Base-by-base conservation (phyloP, 2,888 invertebrate species). In the Phlogophora meticulosa region DNA sequence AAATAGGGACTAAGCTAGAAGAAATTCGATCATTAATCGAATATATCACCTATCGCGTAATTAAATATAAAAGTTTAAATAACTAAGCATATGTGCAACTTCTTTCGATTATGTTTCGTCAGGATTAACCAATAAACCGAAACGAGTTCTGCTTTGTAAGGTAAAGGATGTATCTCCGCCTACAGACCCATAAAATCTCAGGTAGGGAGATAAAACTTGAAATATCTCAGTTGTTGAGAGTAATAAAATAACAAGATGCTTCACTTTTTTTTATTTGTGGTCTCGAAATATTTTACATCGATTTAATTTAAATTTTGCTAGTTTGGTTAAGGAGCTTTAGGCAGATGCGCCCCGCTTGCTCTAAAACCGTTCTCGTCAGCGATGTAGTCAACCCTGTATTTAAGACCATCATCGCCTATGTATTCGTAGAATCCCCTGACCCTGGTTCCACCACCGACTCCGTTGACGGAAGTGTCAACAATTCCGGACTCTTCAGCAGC, bases 371-470 rank as follows among this genome's bases (percentile, higher is more conserved):
- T 96, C 84, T 96, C 96, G 80, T 97, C 97, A 43, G 97, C 96
- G 7, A 94, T 93, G 81, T 97, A 97, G 78, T 96, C 95, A 9
- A 97, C 95, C 60, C 96, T 91, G 85, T 96, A 96, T 45, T 94
- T 94, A 2, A 93, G 85, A 62, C 96, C 96, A 83, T 97, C 96
- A 57, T 96, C 96, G 1, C 97, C 97, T 0, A 97, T 96, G 86
- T 97, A 97, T 80, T 97, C 96, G 86, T 96, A 97, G 86, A 96
- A 97, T 4, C 97, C 97, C 63, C 93, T 95, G 1, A 97, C 96
- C 62, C 96, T 95, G 53, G 97, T 96, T 1, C 96, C 96, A 70
- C 96, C 96, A 2, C 94, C 82, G 17, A 72, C 66, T 51, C 82
- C 95, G 20, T 95, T 95, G 0, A 76, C 85, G 0, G 96, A 93